Conservation (phyloP, 1,140 invertebrate genomes). For the Globodera ellingtonae region DNA sequence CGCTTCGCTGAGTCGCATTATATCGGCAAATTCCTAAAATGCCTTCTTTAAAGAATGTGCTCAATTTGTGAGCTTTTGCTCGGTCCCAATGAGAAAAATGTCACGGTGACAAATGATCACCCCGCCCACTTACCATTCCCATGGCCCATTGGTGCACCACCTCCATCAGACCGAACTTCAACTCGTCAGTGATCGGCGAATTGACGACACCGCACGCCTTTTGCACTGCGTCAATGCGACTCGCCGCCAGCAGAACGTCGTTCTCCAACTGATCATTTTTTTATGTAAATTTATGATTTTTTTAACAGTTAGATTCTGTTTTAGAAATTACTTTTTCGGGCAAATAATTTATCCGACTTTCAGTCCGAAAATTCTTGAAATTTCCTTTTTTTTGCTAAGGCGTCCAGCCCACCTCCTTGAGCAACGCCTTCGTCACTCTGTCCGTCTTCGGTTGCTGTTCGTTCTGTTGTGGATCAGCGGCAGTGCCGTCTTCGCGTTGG, state of each 20-base stretch:
- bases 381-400: no score
- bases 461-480: not conserved
- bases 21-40: slow-evolving; percentile 71
- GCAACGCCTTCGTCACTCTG: not conserved
- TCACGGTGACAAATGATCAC: not conserved
- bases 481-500: not conserved
- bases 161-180: slow-evolving; percentile 87
- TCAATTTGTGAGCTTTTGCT: no score
- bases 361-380: no score
- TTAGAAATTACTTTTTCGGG: no score
- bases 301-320: no score
- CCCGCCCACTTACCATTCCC: slow-evolving; percentile 70
- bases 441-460: not conserved
- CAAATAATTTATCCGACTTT: no score
- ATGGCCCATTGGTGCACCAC: slow-evolving; percentile 91
- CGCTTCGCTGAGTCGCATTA: slow-evolving; percentile 86
- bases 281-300: no score
- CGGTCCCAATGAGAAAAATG: not conserved
- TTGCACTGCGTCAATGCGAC: slow-evolving; percentile 67
- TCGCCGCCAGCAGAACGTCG: slow-evolving; percentile 69
- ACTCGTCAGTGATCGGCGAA: slow-evolving; percentile 69
- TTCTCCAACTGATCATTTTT: slow-evolving; percentile 68
- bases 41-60: no score
- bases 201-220: slow-evolving; percentile 67
- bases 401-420: not conserved